phyloP scores from a whole-genome alignment of 2,113 vertebrate species.

The Embiotoca jacksoni region DNA sequence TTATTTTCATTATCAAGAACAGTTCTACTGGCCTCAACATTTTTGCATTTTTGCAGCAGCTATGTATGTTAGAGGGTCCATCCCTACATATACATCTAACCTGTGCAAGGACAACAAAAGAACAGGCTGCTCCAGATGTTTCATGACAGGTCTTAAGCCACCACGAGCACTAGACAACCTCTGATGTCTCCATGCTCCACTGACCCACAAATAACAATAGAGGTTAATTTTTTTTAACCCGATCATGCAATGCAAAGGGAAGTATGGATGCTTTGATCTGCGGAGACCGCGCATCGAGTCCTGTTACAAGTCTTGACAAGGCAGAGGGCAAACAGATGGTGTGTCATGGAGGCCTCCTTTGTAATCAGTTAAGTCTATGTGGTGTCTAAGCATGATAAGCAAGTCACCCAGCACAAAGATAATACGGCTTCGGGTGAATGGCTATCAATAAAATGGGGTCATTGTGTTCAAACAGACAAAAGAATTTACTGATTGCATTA shows the following conservation, averaged over 20 bases:
- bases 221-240: slow-evolving; percentile 28
- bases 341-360: slow-evolving; percentile 35
- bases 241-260: not conserved
- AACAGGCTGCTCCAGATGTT: too few relatives aligned
- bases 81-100: too few relatives aligned
- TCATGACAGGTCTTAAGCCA: too few relatives aligned
- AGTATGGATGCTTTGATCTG: slow-evolving; percentile 46
- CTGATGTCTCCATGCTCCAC: too few relatives aligned
- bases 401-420: slow-evolving; percentile 19
- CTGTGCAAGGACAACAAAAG: too few relatives aligned
- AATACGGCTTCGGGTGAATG: slow-evolving; percentile 19
- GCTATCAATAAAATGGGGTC: slow-evolving; percentile 26
- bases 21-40: too few relatives aligned
- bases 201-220: not conserved
- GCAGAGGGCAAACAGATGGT: slow-evolving; percentile 61
- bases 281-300: too few relatives aligned
- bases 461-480: slow-evolving; percentile 8
- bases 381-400: slow-evolving; percentile 29
- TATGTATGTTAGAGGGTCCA: too few relatives aligned
- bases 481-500: slow-evolving; percentile 16
- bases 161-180: too few relatives aligned
- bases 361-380: slow-evolving; percentile 55
- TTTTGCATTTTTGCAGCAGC: too few relatives aligned
- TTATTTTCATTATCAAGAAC: too few relatives aligned
- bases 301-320: slow-evolving; percentile 36